phyloP scores from a whole-genome alignment of 2,113 vertebrate genomes.

The Austrofundulus limnaeus region DNA sequence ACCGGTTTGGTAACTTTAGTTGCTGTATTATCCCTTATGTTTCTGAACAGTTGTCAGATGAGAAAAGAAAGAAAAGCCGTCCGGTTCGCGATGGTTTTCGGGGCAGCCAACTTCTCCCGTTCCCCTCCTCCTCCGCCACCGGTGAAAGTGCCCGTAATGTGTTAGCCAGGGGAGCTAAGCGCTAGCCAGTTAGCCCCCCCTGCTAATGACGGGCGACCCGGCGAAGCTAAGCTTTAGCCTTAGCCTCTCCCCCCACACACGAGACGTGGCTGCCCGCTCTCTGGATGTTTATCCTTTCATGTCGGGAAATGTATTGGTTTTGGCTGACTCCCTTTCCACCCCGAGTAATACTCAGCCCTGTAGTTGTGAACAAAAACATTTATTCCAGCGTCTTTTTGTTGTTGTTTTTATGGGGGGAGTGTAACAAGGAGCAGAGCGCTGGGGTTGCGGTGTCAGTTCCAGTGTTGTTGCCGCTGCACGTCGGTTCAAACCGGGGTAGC shows the following conservation, averaged over 20 bases:
- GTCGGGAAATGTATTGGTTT: constrained; percentile 60
- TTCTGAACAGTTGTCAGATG: constrained; percentile 36
- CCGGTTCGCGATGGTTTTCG: constrained; percentile 13
- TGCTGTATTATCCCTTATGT: neutral
- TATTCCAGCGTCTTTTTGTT: constrained; percentile 11
- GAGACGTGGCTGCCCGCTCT: constrained; percentile 51
- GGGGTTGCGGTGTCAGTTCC: constrained; percentile 1
- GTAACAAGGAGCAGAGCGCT: too few species aligned
- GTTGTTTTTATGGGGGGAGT: too few species aligned
- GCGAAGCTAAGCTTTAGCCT: constrained; percentile 55
- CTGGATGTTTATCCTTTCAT: constrained; percentile 48
- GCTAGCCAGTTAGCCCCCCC: constrained; percentile 51
- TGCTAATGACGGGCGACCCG: constrained; percentile 36
- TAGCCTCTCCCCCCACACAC: constrained; percentile 42
- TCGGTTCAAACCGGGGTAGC: constrained; percentile 57
- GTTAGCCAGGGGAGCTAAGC: constrained; percentile 51
- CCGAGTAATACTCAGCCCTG: constrained; percentile 14
- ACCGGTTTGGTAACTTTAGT: constrained; percentile 42
- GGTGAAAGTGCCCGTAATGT: constrained; percentile 49
- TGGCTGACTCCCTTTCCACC: constrained; percentile 24
- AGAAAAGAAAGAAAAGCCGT: neutral
- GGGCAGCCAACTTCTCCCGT: constrained; percentile 51
- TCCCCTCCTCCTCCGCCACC: constrained; percentile 23
- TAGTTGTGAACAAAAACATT: neutral
- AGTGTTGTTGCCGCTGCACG: constrained; percentile 38